Base-by-base conservation (phyloP, 2,888 invertebrate genomes). In the Acrobeloides nanus region DNA sequence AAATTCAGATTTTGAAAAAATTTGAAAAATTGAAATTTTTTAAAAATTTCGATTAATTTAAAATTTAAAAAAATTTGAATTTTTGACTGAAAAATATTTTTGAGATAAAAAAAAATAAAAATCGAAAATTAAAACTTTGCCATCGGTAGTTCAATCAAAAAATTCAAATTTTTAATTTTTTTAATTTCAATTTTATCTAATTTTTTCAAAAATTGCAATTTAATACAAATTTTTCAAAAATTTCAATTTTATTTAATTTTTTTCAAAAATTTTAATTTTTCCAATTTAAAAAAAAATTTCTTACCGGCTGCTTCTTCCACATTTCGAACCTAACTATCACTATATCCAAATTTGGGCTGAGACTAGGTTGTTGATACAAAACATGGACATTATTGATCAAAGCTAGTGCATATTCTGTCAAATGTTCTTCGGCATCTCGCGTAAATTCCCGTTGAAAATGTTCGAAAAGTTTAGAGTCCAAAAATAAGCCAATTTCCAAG, bases 361-460 rank as follows among this genome's bases (percentile, higher is more conserved):
- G 49, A 0, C 67, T 65, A 23, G 66, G 62, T 52, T 73, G 69
- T 33, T 68, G 51, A 35, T 62, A 64, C 1, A 69, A 52, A 2
- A 72, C 64, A 47, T 72, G 68, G 2, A 72, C 72, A 42, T 72
- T 72, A 49, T 72, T 72, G 38, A 72, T 72, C 15, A 72, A 48
- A 20, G 72, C 72, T 17, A 72, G 44, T 2, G 72, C 63, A 46
- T 73, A 72, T 38, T 73, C 72, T 32, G 68, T 57, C 15, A 72
- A 51, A 56, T 72, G 71, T 37, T 66, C 58, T 26, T 72, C 72
- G 7, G 72, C 65, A 46, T 68, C 66, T 38, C 61, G 55, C 7
- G 55, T 55, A 42, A 56, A 50, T 12, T 55, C 65, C 40, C 66
- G 52, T 48, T 62, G 48, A 51, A 72, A 72, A 50, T 72, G 70